Base-by-base conservation (phyloP, 2,888 invertebrate species). In the Petrophora chlorosata region DNA sequence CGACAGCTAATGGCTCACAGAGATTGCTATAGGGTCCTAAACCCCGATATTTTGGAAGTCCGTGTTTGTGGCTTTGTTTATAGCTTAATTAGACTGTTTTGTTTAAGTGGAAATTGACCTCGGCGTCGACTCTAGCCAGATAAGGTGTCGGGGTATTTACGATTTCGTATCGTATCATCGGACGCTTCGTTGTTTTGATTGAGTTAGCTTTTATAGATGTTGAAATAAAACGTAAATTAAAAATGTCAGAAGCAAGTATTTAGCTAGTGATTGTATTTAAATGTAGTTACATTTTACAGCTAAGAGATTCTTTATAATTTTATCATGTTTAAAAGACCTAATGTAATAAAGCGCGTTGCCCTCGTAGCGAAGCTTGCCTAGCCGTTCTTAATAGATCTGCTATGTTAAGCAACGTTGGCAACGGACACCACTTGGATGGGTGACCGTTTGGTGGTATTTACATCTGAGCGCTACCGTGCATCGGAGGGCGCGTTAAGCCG, bases 81-180 rank as follows among this genome's bases (percentile, higher is more conserved):
- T 90, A 80, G 88, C 88, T 90, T 90, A 89, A 90, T 90, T 90
- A 89, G 88, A 75, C 85, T 87, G 86, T 89, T 88, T 86, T 87
- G 88, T 87, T 81, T 83, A 79, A 85, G 78, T 83, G 79, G 81
- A 77, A 79, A 79, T 80, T 70, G 76, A 70, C 71, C 70, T 73
- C 75, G 77, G 77, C 82, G 80, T 76, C 79, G 73, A 64, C 76
- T 81, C 82, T 84, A 81, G 80, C 67, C 71, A 75, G 89, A 88
- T 88, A 88, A 86, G 80, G 86, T 87, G 89, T 86, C 71, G 85
- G 73, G 83, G 85, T 85, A 88, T 90, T 89, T 88, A 90, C 86
- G 85, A 86, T 84, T 81, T 70, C 74, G 76, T 82, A 79, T 76
- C 72, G 67, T 69, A 67, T 41, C 14, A 65, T 43, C 17, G 23